These are phyloP conservation scores for Madoqua kirkii DNA, from an alignment of 2,113 vertebrate genomes.

Conservation along the genomic window DNA sequence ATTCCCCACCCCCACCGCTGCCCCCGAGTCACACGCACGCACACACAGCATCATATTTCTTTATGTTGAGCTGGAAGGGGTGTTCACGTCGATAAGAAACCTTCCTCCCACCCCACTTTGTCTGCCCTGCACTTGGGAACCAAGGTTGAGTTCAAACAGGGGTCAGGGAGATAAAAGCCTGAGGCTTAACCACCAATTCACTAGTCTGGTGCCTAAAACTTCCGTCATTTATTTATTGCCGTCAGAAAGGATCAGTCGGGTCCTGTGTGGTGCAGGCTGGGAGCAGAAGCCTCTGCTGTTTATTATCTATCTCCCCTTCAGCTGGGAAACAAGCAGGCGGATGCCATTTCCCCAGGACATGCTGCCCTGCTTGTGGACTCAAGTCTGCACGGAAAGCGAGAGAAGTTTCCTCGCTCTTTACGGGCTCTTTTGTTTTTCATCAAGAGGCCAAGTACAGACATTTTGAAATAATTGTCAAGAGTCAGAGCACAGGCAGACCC, in stretches of 20 bases:
- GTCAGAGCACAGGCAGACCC: background rate
- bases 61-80: slow-evolving; percentile 47
- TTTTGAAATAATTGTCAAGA: slow-evolving; percentile 52
- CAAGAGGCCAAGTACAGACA: slow-evolving; percentile 26
- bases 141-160: slow-evolving; percentile 68
- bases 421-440: slow-evolving; percentile 49
- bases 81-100: slow-evolving; percentile 54
- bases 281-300: slow-evolving; percentile 55
- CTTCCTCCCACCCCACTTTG: slow-evolving; percentile 58
- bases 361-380: background rate
- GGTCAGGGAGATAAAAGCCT: slow-evolving; percentile 66
- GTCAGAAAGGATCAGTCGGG: slow-evolving; percentile 43
- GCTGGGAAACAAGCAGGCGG: background rate
- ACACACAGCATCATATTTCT: slow-evolving; percentile 57
- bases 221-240: slow-evolving; percentile 67
- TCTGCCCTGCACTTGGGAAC: slow-evolving; percentile 65
- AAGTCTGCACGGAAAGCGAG: slow-evolving; percentile 8
- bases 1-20: background rate
- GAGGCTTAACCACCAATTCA: slow-evolving; percentile 68
- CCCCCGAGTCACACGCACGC: background rate
- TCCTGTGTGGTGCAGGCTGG: slow-evolving; percentile 24
- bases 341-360: background rate
- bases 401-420: slow-evolving; percentile 20
- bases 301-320: slow-evolving; percentile 30
- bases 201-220: slow-evolving; percentile 68